These are phyloP conservation scores for Lucinisca nassula DNA, from an alignment of 2,888 invertebrate genomes.

Conservation along the genomic window DNA sequence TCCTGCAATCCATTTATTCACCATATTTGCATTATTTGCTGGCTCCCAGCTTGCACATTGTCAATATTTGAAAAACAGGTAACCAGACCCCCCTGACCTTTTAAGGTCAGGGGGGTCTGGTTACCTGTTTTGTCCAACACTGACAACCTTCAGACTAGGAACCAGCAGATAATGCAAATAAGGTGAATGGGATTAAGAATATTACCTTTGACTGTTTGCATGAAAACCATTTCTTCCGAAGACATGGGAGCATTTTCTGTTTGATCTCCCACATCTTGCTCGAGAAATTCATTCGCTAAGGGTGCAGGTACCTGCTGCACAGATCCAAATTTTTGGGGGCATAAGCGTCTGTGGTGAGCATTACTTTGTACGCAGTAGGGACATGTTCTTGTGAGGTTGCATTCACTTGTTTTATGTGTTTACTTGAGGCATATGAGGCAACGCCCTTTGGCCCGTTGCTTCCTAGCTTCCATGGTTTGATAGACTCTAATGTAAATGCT, in stretches of 20 bases:
- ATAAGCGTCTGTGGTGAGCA: constrained; percentile 38
- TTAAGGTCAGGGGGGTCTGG: too few relatives aligned
- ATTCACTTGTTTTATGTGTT: constrained; percentile 12
- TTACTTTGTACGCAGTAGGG: constrained; percentile 31
- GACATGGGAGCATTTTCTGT: constrained; percentile 37
- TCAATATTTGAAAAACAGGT: too few relatives aligned
- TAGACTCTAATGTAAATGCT: too few relatives aligned
- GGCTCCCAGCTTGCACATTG: too few relatives aligned
- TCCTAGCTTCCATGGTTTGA: constrained; percentile 23
- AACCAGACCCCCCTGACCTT: too few relatives aligned
- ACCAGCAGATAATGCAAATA: too few relatives aligned
- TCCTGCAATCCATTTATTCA: too few relatives aligned
- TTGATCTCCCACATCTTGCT: background rate
- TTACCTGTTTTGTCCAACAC: too few relatives aligned
- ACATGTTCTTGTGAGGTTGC: constrained; percentile 22
- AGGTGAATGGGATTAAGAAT: too few relatives aligned
- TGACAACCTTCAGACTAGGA: too few relatives aligned
- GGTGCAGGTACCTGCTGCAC: background rate
- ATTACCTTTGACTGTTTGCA: constrained; percentile 34
- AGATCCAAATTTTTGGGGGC: constrained; percentile 23
- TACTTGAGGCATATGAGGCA: constrained; percentile 33
- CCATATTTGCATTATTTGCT: too few relatives aligned
- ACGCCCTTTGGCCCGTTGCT: constrained; percentile 20
- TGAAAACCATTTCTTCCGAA: constrained; percentile 29
- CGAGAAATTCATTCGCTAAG: constrained; percentile 3